Evolutionary conservation across 2,113 vertebrate genomes (phyloP).

Genomic region (Numenius arquata): DNA sequence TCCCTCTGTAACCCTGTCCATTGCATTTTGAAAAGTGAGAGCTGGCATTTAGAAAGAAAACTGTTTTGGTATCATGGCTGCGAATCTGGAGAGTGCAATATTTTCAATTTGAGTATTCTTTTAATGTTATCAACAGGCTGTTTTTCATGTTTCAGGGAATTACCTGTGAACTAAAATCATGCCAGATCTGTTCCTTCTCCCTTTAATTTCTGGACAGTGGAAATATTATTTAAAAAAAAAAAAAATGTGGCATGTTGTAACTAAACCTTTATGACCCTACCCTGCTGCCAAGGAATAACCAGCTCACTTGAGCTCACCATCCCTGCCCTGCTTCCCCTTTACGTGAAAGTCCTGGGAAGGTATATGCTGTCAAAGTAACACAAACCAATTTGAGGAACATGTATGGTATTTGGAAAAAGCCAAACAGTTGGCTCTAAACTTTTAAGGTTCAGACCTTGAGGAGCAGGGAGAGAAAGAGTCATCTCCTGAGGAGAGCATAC

Average conservation of each 20-base stretch:
- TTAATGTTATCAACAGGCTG: background rate
- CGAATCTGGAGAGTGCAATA: conserved; percentile 1
- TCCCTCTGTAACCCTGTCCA: background rate
- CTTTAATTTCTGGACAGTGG: background rate
- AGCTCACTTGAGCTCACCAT: background rate
- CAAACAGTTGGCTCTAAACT: background rate
- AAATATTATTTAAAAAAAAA: background rate
- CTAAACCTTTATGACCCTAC: background rate
- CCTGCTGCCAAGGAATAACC: background rate
- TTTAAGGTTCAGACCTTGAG: background rate
- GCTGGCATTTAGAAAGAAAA: background rate
- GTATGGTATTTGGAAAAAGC: background rate
- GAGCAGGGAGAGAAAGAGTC: background rate
- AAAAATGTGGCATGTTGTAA: background rate
- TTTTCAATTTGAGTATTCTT: conserved; percentile 47
- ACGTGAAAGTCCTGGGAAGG: background rate
- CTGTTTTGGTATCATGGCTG: background rate
- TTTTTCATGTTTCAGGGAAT: conserved; percentile 5
- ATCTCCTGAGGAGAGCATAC: background rate
- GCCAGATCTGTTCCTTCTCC: background rate
- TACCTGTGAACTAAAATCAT: background rate
- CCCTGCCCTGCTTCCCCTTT: background rate
- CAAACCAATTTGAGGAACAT: background rate
- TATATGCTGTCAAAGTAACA: background rate
- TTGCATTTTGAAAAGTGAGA: background rate